Base-by-base conservation (phyloP, 2,797 vertebrate species). In the Octomys mimax region DNA sequence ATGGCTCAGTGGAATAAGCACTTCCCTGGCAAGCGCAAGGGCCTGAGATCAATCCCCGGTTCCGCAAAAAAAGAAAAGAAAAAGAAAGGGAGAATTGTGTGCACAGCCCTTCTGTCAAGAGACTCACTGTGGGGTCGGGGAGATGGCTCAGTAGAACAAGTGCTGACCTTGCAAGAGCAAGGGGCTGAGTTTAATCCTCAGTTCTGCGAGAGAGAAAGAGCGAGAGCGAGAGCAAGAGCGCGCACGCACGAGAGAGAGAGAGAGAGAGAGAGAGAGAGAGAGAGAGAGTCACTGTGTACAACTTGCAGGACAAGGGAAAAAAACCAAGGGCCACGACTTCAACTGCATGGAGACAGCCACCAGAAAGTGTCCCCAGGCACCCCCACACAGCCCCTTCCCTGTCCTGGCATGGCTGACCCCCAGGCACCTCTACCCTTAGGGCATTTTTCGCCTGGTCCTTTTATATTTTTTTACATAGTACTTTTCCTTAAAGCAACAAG, bases 311-410 rank as follows among this genome's bases (percentile, higher is more conserved):
- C 10, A 39, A 24, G 14, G 78, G 54, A 22, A 0, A 62, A 28
- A 42, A 73, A 61, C 13, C 64, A 28, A 36, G 49, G 9, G 4
- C 54, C 46, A 28, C 4, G 5, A 3, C 6, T 1, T 54, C n/a
- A 33, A 22, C 42, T 28, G 21, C 0, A 2, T 11, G 33, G 6
- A 1, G 62, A 24, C 12, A 1, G 39, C 12, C 13, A 4, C 36
- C 59, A 1, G 16, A 46, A 4, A 24, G 46, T 12, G 18, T 68
- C 62, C 5, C 2, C 0, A 64, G 57, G 46, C 12, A 6, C 7
- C 33, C 26, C 62, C 8, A 24, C 6, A 21, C 14, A 46, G 5
- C 52, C 19, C 1, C 4, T 36, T 16, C 68, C 68, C 61, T 39
- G 12, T n/a, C 11, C 46, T 22, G 26, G 39, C 52, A 13, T 14